Conservation (phyloP, 2,113 vertebrate genomes). For the Laticauda colubrina region DNA sequence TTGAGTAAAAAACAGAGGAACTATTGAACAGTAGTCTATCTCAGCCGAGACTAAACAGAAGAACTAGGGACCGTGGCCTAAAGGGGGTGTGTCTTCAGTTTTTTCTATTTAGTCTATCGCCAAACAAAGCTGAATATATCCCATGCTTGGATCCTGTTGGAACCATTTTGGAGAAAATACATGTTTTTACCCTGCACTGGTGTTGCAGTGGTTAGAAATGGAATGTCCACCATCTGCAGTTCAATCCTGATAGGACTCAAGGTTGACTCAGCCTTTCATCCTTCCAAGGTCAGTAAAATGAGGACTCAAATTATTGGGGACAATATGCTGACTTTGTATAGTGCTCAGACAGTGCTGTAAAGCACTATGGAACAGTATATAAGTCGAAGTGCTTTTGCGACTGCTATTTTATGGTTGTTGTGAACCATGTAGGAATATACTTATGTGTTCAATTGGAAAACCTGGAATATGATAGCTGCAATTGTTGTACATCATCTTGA, state of each 20-base stretch:
- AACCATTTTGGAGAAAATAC: background rate
- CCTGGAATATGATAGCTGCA: background rate
- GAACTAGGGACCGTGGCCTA: too few species aligned
- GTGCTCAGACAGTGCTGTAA: background rate
- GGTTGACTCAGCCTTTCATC: background rate
- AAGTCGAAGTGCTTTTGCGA: background rate
- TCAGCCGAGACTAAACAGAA: too few species aligned
- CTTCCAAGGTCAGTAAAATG: background rate
- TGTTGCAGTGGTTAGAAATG: background rate
- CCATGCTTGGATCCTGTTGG: too few species aligned
- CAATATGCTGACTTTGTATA: background rate
- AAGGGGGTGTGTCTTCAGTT: too few species aligned
- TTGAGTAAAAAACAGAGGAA: too few species aligned
- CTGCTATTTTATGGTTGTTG: background rate
- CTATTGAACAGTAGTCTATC: too few species aligned
- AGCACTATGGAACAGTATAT: background rate
- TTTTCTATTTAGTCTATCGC: too few species aligned
- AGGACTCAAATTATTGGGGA: background rate
- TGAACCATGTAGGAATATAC: slow-evolving; percentile 14
- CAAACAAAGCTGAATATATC: too few species aligned
- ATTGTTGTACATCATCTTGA: background rate
- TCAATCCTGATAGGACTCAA: too few species aligned
- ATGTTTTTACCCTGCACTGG: background rate
- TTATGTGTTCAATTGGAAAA: slow-evolving; percentile 21
- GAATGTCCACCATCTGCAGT: background rate